These are phyloP conservation scores for Nomada fucata DNA, from an alignment of 2,888 invertebrate genomes.

Conservation along the genomic window DNA sequence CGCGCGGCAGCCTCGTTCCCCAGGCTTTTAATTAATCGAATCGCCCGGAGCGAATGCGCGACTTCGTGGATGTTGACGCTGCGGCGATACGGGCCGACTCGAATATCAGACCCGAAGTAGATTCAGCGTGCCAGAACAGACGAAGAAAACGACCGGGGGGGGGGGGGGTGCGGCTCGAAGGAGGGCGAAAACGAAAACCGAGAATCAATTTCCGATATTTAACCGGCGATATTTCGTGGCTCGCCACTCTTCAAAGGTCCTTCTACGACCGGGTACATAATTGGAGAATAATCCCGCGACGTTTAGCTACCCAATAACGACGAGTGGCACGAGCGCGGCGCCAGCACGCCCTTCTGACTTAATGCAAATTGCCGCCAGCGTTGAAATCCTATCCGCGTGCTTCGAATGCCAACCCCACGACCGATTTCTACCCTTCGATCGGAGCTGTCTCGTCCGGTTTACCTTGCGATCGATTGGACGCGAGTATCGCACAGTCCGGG, in stretches of 20 bases:
- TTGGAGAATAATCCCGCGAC: slow-evolving; percentile 71
- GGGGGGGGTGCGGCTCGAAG: background rate
- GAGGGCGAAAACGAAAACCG: background rate
- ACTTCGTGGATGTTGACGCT: slow-evolving; percentile 26
- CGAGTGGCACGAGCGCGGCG: slow-evolving; percentile 64
- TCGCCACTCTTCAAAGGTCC: slow-evolving; percentile 49
- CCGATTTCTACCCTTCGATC: slow-evolving; percentile 42
- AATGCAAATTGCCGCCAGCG: slow-evolving; percentile 60
- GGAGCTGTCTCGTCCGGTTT: background rate
- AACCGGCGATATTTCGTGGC: slow-evolving; percentile 26
- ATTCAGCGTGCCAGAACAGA: background rate
- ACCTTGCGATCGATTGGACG: background rate
- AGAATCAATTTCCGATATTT: slow-evolving; percentile 36
- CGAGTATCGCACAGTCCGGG: background rate
- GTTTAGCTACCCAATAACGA: slow-evolving; percentile 72
- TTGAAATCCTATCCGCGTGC: slow-evolving; percentile 46
- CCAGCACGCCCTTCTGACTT: slow-evolving; percentile 54
- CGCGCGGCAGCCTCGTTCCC: slow-evolving; percentile 21
- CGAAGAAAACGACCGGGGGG: too few species aligned
- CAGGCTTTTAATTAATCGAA: slow-evolving; percentile 65
- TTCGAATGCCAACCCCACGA: slow-evolving; percentile 15
- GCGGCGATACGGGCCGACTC: slow-evolving; percentile 26
- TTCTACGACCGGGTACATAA: slow-evolving; percentile 56
- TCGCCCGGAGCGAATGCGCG: slow-evolving; percentile 28
- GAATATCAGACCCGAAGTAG: slow-evolving; percentile 29